phyloP scores from a whole-genome alignment of 2,113 vertebrate genomes.

The Gymnocephalus cernua region DNA sequence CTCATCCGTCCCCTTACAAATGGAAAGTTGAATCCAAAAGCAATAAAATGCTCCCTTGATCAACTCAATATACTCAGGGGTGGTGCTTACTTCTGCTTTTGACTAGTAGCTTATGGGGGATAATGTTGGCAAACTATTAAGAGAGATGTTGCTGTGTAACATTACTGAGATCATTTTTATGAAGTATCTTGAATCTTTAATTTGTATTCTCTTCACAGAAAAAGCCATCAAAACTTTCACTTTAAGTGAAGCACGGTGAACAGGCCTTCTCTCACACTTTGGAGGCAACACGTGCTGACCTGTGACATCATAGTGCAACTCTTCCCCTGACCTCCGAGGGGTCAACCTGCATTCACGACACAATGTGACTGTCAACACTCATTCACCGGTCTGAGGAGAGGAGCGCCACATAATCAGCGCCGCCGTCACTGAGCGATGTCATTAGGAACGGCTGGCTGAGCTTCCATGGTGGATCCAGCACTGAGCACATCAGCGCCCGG shows the following conservation, averaged over 20 bases:
- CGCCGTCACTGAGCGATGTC: slow-evolving; percentile 45
- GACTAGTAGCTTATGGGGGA: no score
- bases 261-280: slow-evolving; percentile 29
- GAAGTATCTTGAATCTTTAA: no score
- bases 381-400: slow-evolving; percentile 48
- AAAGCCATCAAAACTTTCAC: background rate
- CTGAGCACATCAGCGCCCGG: slow-evolving; percentile 30
- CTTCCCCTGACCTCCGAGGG: slow-evolving; percentile 45
- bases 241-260: background rate
- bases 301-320: slow-evolving; percentile 66
- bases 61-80: background rate
- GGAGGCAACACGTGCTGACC: slow-evolving; percentile 55
- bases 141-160: no score
- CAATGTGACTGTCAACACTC: slow-evolving; percentile 69
- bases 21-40: background rate
- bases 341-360: slow-evolving; percentile 48
- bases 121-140: no score
- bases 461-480: slow-evolving; percentile 49
- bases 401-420: slow-evolving; percentile 43
- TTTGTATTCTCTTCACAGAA: background rate
- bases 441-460: slow-evolving; percentile 65
- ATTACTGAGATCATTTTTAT: no score
- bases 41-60: background rate
- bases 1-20: background rate
- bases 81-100: no score